Percentiles rank a stretch among this genome's conserved stretches.
Conservation (phyloP, 2,888 invertebrate species). For the Orchesella flavescens region DNA sequence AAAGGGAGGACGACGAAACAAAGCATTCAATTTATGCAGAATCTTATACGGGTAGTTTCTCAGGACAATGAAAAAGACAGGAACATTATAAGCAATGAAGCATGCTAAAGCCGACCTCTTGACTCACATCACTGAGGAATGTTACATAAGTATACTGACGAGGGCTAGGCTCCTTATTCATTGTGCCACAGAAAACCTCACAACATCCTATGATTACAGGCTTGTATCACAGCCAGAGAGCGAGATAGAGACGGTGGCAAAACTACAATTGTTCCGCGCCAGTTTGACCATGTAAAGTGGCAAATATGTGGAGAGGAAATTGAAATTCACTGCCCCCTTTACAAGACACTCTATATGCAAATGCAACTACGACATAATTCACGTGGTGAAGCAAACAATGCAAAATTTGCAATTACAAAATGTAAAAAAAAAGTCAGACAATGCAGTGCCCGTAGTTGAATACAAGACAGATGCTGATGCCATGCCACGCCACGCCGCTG, state of each 20-base stretch:
- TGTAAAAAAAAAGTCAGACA: neutral
- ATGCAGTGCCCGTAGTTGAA: too few species aligned
- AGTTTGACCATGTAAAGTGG: conserved; percentile 13
- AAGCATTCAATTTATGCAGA: too few species aligned
- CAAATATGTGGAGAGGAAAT: conserved; percentile 12
- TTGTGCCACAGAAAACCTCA: too few species aligned
- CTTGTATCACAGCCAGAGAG: too few species aligned
- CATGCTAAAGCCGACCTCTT: conserved; percentile 2
- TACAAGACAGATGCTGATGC: too few species aligned
- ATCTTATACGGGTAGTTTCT: neutral
- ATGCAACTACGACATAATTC: conserved; percentile 14
- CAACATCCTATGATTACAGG: too few species aligned
- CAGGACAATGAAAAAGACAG: conserved; percentile 1
- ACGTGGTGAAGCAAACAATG: conserved; percentile 14
- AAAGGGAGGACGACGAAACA: too few species aligned
- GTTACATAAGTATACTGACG: too few species aligned
- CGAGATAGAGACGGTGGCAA: neutral
- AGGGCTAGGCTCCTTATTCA: too few species aligned
- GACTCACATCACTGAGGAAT: conserved; percentile 2
- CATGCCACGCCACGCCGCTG: too few species aligned
- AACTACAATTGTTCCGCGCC: neutral
- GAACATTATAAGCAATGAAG: conserved; percentile 8
- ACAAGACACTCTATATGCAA: conserved; percentile 38
- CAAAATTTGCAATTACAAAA: conserved; percentile 44
- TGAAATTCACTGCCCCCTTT: conserved; percentile 18